Conservation (phyloP, 2,888 invertebrate genomes). For the Aspidiotus rigidus region DNA sequence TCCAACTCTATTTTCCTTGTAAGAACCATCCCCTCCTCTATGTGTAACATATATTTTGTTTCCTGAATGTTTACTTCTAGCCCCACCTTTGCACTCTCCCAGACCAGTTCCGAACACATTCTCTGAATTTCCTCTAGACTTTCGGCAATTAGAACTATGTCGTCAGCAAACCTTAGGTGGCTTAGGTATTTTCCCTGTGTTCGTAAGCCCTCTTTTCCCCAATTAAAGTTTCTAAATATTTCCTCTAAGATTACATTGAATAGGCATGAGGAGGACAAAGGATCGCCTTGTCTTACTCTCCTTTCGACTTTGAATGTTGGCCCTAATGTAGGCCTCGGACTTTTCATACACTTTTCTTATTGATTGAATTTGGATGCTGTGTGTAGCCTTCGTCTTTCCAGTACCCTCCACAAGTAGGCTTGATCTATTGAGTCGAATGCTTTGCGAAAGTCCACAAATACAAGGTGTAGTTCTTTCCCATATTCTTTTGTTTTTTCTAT, state of each 20-base stretch:
- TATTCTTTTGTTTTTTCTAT: background rate
- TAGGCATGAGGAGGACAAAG: background rate
- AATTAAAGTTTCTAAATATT: background rate
- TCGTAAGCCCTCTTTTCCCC: background rate
- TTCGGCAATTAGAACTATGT: background rate
- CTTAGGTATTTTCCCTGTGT: background rate
- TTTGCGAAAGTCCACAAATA: background rate
- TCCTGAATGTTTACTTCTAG: too few species aligned
- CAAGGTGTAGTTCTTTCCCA: background rate
- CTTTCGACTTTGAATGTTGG: background rate
- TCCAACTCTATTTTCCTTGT: too few species aligned
- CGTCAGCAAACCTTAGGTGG: background rate
- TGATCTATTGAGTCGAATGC: background rate
- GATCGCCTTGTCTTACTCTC: background rate
- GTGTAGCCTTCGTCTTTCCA: background rate
- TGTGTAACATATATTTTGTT: too few species aligned
- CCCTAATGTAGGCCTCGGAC: background rate
- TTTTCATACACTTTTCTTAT: background rate
- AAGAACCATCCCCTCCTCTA: too few species aligned
- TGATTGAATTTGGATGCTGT: background rate
- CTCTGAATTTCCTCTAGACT: background rate
- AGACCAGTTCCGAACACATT: background rate
- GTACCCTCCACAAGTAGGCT: background rate
- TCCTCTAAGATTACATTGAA: background rate
- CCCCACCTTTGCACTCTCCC: background rate